These are phyloP conservation scores for Lypha dubia DNA, from an alignment of 2,888 invertebrate genomes.

Conservation along the genomic window DNA sequence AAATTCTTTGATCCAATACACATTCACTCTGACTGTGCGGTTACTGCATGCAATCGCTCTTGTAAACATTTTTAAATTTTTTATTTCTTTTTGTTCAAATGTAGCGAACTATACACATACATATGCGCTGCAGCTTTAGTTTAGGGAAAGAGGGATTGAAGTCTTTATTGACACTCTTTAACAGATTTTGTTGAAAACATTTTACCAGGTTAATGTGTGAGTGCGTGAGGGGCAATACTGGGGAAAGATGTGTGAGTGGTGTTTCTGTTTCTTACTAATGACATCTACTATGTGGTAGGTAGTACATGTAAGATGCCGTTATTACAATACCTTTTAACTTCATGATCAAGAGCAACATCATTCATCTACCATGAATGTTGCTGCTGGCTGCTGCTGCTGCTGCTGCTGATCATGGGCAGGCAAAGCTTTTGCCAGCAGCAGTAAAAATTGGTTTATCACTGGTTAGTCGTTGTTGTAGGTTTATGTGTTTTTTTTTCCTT, in stretches of 20 bases:
- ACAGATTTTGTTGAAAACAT: slow-evolving; percentile 42
- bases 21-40: too few species aligned
- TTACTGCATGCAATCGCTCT: slow-evolving; percentile 47
- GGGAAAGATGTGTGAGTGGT: slow-evolving; percentile 46
- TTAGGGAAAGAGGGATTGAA: slow-evolving; percentile 9
- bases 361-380: slow-evolving; percentile 32
- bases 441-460: slow-evolving; percentile 51
- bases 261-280: slow-evolving; percentile 58
- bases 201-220: slow-evolving; percentile 43
- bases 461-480: slow-evolving; percentile 35
- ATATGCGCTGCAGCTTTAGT: neutral
- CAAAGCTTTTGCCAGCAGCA: slow-evolving; percentile 47
- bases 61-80: slow-evolving; percentile 45
- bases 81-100: slow-evolving; percentile 55
- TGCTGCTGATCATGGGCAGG: slow-evolving; percentile 62
- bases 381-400: slow-evolving; percentile 39
- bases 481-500: slow-evolving; percentile 32
- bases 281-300: slow-evolving; percentile 55
- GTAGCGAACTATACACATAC: neutral
- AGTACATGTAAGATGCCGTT: slow-evolving; percentile 14
- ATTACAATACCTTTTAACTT: slow-evolving; percentile 59
- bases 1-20: slow-evolving; percentile 69
- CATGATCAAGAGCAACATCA: slow-evolving; percentile 59
- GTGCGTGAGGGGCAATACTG: slow-evolving; percentile 37
- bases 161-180: slow-evolving; percentile 60